phyloP scores from a whole-genome alignment of 2,113 vertebrate species.

The cattle (Bos taurus) region ARS-UCD2.0 NC_037336.1:103495001-103495500 shows the following conservation, averaged over 20 bases:
- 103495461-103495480: not conserved
- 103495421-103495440: not conserved
- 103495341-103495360: not conserved
- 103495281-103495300: not conserved
- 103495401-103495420: conserved; percentile 44
- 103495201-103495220: conserved; percentile 36
- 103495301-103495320: not conserved
- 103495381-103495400: conserved; percentile 7
- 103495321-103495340: conserved; percentile 6
- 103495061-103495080: not conserved
- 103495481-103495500: not conserved
- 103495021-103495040: not conserved
- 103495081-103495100: not conserved
- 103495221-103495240: conserved; percentile 33
- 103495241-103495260: conserved; percentile 12
- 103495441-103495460: not conserved
- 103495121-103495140: not conserved
- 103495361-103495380: not conserved
- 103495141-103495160: not conserved
- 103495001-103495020: not conserved
- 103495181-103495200: not conserved
- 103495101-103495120: not conserved
- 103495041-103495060: not conserved
- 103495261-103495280: conserved; percentile 1
- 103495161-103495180: conserved; percentile 4